These are phyloP conservation scores for Oryzias javanicus DNA, from an alignment of 2,113 vertebrate species.

Conservation along the genomic window DNA sequence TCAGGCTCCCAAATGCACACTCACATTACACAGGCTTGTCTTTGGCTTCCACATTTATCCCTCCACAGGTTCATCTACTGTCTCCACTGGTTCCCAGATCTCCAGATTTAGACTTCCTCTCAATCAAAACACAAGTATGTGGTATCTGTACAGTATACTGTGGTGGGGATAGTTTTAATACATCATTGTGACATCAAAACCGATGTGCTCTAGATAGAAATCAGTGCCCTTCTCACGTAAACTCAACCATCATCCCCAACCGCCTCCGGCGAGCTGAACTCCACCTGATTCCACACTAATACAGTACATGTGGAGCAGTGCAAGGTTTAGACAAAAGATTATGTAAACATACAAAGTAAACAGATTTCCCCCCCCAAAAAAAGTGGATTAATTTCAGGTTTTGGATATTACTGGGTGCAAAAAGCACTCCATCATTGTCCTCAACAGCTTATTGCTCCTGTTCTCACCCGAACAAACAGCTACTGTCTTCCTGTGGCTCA, in stretches of 20 bases:
- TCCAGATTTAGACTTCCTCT: too few species aligned
- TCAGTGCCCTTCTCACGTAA: neutral
- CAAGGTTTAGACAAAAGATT: constrained; percentile 25
- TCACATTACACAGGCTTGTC: constrained; percentile 27
- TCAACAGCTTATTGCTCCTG: constrained; percentile 4
- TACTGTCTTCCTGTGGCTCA: constrained; percentile 5
- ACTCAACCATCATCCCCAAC: constrained; percentile 1
- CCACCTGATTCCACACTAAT: neutral
- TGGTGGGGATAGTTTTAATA: constrained; percentile 1
- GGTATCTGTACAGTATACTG: constrained; percentile 3
- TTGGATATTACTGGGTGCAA: neutral
- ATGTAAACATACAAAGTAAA: constrained; percentile 68
- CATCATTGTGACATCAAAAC: neutral
- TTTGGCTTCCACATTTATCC: constrained; percentile 57
- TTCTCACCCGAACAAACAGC: constrained; percentile 23
- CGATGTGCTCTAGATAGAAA: constrained; percentile 14
- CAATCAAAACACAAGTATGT: neutral
- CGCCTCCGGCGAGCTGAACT: neutral
- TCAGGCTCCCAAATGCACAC: constrained; percentile 28
- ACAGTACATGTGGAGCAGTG: constrained; percentile 6
- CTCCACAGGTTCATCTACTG: constrained; percentile 50
- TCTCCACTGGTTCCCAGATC: constrained; percentile 9
- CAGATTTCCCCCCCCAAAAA: constrained; percentile 24
- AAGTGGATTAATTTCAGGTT: constrained; percentile 1
- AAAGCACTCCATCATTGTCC: constrained; percentile 11